phyloP scores from a whole-genome alignment of 2,113 vertebrate species.

The Thamnaconus septentrionalis region DNA sequence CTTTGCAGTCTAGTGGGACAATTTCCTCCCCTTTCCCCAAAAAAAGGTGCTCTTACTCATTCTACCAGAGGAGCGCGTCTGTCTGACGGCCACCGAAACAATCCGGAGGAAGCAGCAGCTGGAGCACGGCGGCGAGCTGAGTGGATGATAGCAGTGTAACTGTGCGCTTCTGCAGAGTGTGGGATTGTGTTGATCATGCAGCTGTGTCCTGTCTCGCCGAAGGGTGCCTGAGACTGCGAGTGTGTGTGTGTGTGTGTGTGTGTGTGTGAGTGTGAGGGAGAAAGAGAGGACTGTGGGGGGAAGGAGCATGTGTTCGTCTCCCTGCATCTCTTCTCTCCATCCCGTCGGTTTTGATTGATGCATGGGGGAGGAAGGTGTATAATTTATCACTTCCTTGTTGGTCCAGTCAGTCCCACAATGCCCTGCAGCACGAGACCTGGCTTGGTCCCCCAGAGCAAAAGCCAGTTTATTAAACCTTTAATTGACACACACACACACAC shows the following conservation, averaged over 20 bases:
- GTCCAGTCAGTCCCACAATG: slow-evolving; percentile 43
- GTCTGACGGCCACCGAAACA: slow-evolving; percentile 15
- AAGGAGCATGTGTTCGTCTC: slow-evolving; percentile 8
- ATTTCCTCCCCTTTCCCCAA: slow-evolving; percentile 1
- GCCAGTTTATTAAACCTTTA: slow-evolving; percentile 67
- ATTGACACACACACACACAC: slow-evolving; percentile 42
- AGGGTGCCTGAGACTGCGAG: neutral
- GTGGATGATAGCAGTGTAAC: slow-evolving; percentile 35
- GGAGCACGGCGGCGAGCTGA: slow-evolving; percentile 40
- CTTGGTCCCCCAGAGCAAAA: slow-evolving; percentile 49
- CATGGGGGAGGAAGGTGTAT: slow-evolving; percentile 57
- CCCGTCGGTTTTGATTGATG: slow-evolving; percentile 66
- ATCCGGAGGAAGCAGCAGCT: slow-evolving; percentile 52
- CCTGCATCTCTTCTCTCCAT: slow-evolving; percentile 48
- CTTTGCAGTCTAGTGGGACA: slow-evolving; percentile 4
- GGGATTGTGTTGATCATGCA: slow-evolving; percentile 41
- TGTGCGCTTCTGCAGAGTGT: slow-evolving; percentile 40
- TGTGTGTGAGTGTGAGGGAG: slow-evolving; percentile 20
- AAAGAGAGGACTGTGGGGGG: slow-evolving; percentile 27
- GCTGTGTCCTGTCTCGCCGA: slow-evolving; percentile 59
- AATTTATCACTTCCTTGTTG: slow-evolving; percentile 69
- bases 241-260: slow-evolving; percentile 19
- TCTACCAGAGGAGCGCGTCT: neutral
- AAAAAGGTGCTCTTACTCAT: too few relatives aligned
- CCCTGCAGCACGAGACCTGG: slow-evolving; percentile 51